A percentile compares a stretch with the other conserved stretches of the same genome.
phyloP scores from a whole-genome alignment of 2,113 vertebrate genomes.

The Mus pahari region DNA sequence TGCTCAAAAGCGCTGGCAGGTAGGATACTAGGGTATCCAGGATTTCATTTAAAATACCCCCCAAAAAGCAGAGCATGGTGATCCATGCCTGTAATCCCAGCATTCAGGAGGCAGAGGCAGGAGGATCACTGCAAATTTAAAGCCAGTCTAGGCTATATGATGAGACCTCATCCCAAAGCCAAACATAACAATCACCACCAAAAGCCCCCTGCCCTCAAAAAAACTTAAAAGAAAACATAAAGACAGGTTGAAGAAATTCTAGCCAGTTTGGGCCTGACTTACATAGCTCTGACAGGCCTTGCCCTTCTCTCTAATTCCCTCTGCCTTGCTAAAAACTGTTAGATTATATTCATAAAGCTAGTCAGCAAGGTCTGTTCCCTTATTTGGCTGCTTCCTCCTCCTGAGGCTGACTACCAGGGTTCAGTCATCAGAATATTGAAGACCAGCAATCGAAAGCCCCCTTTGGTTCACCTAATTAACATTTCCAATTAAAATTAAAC shows the following conservation, averaged over 20 bases:
- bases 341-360: not conserved
- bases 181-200: not conserved
- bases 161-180: not conserved
- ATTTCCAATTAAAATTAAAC: not conserved
- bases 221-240: not conserved
- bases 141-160: not conserved
- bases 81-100: no score
- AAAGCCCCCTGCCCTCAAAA: not conserved
- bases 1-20: not conserved
- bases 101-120: not conserved
- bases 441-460: not conserved
- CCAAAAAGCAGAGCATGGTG: not conserved
- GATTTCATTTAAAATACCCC: not conserved
- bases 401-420: not conserved
- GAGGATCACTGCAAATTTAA: not conserved
- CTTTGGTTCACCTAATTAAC: not conserved
- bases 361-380: not conserved
- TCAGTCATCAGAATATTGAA: not conserved
- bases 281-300: not conserved
- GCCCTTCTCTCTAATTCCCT: not conserved
- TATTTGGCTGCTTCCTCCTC: not conserved
- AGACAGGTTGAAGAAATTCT: not conserved
- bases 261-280: not conserved
- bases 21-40: not conserved
- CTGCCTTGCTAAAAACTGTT: not conserved